Evolutionary conservation across 2,888 invertebrate genomes (phyloP).

Genomic region (Gasteruption jaculator): DNA sequence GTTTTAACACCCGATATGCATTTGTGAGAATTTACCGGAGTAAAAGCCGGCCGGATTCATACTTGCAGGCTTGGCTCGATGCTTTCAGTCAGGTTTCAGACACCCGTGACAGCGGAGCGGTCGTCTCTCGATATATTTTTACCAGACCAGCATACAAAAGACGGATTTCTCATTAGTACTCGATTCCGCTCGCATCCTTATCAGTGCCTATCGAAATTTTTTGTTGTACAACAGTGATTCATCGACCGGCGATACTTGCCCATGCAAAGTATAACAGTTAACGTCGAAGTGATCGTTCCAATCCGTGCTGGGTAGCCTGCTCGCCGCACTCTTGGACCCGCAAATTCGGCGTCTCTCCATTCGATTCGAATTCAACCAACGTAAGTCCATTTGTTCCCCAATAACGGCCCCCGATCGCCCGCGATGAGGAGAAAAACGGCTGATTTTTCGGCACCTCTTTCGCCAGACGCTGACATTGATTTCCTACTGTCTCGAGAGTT

Average conservation of each 20-base stretch:
- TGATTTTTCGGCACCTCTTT: constrained; percentile 16
- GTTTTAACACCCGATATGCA: too few relatives aligned
- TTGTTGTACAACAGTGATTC: too few relatives aligned
- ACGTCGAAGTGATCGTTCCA: too few relatives aligned
- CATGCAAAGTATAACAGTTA: too few relatives aligned
- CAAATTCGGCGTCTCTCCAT: neutral
- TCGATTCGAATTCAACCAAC: neutral
- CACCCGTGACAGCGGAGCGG: constrained; percentile 37
- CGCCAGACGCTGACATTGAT: constrained; percentile 39
- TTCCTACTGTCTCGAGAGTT: constrained; percentile 32
- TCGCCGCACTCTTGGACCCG: neutral
- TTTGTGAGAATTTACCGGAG: constrained; percentile 27
- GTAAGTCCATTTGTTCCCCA: constrained; percentile 8
- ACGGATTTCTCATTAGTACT: too few relatives aligned
- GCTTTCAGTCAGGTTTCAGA: constrained; percentile 45
- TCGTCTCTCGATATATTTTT: too few relatives aligned
- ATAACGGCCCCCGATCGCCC: constrained; percentile 1
- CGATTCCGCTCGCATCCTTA: too few relatives aligned
- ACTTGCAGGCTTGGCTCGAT: constrained; percentile 15
- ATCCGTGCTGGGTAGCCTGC: too few relatives aligned
- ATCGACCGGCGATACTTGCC: too few relatives aligned
- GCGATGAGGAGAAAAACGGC: constrained; percentile 1
- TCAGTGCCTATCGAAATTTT: too few relatives aligned
- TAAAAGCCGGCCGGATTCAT: constrained; percentile 13
- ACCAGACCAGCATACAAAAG: too few relatives aligned